Evolutionary conservation across 2,113 vertebrate genomes (phyloP).

Genomic region (Lasiurus borealis): DNA sequence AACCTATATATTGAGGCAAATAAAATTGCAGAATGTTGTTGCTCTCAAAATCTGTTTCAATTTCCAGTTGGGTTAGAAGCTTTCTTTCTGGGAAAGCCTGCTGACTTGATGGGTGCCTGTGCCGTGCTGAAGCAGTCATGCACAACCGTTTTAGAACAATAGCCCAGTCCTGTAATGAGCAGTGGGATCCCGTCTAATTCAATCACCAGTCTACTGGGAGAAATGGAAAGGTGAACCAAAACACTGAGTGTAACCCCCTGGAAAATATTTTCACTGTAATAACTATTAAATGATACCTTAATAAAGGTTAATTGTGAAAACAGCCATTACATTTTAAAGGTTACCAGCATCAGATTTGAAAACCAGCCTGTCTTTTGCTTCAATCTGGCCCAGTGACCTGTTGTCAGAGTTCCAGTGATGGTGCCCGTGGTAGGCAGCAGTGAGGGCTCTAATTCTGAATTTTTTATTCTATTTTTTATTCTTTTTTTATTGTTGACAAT

Average conservation of each 20-base stretch:
- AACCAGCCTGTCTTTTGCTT: neutral
- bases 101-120: neutral
- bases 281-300: constrained; percentile 6
- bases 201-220: neutral
- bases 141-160: neutral
- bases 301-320: constrained; percentile 16
- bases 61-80: constrained; percentile 22
- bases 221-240: neutral
- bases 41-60: neutral
- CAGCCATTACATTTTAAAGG: neutral
- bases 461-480: neutral
- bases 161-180: neutral
- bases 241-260: neutral
- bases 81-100: neutral
- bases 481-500: neutral
- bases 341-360: neutral
- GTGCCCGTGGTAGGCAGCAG: neutral
- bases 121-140: neutral
- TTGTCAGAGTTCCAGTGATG: neutral
- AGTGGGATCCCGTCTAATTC: neutral
- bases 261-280: constrained; percentile 25
- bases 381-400: neutral
- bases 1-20: neutral
- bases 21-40: constrained; percentile 21
- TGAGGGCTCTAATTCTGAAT: neutral